Conservation (phyloP, 2,113 vertebrate species). For the Anguilla japonica region DNA sequence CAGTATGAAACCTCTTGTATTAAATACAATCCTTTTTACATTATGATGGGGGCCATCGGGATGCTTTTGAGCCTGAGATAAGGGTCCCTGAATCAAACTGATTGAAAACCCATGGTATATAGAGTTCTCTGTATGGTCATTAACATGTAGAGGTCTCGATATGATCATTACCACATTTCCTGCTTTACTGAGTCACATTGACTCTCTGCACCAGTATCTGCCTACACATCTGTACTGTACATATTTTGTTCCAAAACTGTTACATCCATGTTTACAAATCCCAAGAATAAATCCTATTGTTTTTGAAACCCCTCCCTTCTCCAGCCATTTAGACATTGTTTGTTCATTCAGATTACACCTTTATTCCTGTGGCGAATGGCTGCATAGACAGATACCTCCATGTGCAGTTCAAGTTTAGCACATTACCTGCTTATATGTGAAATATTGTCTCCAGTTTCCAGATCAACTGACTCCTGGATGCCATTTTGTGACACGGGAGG, state of each 20-base stretch:
- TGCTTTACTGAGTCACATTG: constrained; percentile 52
- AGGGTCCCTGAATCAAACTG: too few species aligned
- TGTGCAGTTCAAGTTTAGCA: not conserved
- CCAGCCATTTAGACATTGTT: not conserved
- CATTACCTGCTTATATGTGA: too few species aligned
- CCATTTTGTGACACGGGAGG: not conserved
- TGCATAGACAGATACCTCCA: not conserved
- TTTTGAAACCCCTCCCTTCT: not conserved
- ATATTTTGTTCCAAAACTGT: constrained; percentile 40
- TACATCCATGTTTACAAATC: constrained; percentile 35
- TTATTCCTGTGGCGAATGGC: not conserved
- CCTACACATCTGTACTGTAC: constrained; percentile 26
- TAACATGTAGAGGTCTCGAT: not conserved
- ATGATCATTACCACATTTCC: not conserved
- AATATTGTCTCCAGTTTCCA: too few species aligned
- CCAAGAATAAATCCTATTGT: constrained; percentile 28
- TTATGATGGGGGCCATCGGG: too few species aligned
- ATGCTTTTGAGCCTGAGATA: too few species aligned
- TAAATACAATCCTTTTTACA: too few species aligned
- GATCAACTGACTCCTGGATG: not conserved
- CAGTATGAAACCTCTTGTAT: too few species aligned
- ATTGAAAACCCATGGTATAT: too few species aligned
- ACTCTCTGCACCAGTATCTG: constrained; percentile 29
- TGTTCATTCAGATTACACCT: not conserved
- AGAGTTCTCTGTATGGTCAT: constrained; percentile 29